Base-by-base conservation (phyloP, 1,140 invertebrate genomes). In the Apolygus lucorum region DNA sequence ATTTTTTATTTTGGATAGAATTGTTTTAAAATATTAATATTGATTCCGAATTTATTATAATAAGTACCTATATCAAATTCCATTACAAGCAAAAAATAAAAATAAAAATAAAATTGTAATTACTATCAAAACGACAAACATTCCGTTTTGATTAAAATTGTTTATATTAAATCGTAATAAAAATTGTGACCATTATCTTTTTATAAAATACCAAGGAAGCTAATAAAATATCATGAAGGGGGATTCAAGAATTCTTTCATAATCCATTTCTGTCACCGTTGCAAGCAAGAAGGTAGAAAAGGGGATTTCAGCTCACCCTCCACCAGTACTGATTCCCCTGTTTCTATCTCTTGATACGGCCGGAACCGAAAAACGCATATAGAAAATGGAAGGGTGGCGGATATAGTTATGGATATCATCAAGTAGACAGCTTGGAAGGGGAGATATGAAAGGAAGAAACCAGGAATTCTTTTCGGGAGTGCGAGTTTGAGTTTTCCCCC, bases 351-450 rank as follows among this genome's bases (percentile, higher is more conserved):
- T 21, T 59, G 11, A 59, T 59, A 59, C n/a, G 22, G 22, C 54
- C 54, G 13, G 54, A 22, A 59, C 54, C 22, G 54, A 49, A 59
- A 59, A 59, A 24, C 54, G 54, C 54, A 59, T 59, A 59, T 59
- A 59, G 54, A 59, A 59, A 59, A 59, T 24, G 54, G 54, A 49
- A 17, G 54, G 54, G 22, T 11, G 54, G 13, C 54, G 54, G 54
- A 59, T 59, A 59, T 59, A 59, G 54, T 59, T 59, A 59, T 59
- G 54, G 22, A 24, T 59, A 59, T 59, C 54, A 59, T 59, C 54
- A 59, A 59, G 54, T 59, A 59, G 54, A 59, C 54, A 59, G 54
- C 54, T 59, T n/a, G 54, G 54, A 21, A 21, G 54, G 22, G 22
- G 22, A 59, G 54, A 59, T 59, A 59, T 59, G 54, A 59, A 59